Conservation (phyloP, 2,113 vertebrate species). For the Solea senegalensis region DNA sequence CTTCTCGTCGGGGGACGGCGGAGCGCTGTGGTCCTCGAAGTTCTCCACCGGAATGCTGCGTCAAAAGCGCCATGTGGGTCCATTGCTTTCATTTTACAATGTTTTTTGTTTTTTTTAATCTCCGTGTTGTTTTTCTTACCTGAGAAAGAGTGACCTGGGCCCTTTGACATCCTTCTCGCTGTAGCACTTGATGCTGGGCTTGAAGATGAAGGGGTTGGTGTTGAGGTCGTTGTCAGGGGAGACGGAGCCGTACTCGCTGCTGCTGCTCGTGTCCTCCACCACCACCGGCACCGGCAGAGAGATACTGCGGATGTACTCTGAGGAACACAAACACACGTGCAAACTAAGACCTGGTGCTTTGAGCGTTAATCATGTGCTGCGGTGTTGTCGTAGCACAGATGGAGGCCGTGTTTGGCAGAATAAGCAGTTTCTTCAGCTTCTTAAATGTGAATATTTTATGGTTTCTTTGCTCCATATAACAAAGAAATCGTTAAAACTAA, state of each 20-base stretch:
- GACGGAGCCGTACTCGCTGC: conserved; percentile 97
- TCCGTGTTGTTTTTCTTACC: conserved; percentile 72
- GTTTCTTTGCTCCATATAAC: no score
- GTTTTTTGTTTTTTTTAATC: no score
- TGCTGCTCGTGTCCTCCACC: conserved; percentile 96
- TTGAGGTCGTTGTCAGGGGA: conserved; percentile 96
- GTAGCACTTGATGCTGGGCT: conserved; percentile 92
- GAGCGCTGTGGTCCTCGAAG: conserved; percentile 98
- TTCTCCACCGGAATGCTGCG: conserved; percentile 96
- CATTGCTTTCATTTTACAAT: background rate
- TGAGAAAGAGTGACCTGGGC: conserved; percentile 90
- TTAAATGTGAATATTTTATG: no score
- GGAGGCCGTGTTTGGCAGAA: no score
- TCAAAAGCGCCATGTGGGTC: background rate
- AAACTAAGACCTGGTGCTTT: background rate
- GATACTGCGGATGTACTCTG: conserved; percentile 96
- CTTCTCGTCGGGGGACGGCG: conserved; percentile 96
- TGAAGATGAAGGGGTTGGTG: conserved; percentile 94
- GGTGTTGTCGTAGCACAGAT: no score
- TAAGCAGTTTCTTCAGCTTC: no score
- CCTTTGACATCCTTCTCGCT: conserved; percentile 92
- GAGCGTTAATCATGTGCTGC: no score
- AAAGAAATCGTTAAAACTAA: no score
- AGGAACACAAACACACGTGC: background rate
- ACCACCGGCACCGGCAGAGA: conserved; percentile 96